Evolutionary conservation across 2,888 invertebrate genomes (phyloP).

Genomic region (Caenorhabditis afra): DNA sequence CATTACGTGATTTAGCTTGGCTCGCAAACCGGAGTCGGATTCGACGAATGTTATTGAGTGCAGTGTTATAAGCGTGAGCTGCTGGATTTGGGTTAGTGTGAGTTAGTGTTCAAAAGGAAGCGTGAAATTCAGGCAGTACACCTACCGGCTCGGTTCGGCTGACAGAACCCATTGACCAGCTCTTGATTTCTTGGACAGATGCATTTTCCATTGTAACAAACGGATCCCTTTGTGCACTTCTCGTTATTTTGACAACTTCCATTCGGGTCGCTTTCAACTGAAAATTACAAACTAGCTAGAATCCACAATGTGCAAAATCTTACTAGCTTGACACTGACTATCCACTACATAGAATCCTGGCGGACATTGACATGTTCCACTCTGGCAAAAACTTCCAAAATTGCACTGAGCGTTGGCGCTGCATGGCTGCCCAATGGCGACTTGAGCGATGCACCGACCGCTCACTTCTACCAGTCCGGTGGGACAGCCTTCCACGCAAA

Average conservation of each 20-base stretch:
- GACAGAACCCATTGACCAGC: slow-evolving; percentile 75
- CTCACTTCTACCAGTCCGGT: slow-evolving; percentile 76
- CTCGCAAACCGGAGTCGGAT: slow-evolving; percentile 54
- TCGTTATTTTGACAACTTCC: slow-evolving; percentile 66
- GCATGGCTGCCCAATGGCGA: slow-evolving; percentile 75
- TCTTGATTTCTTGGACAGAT: slow-evolving; percentile 60
- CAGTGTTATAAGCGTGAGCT: slow-evolving; percentile 52
- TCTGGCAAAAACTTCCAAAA: slow-evolving; percentile 76
- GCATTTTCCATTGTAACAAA: slow-evolving; percentile 76
- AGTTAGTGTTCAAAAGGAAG: no score
- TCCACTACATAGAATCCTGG: slow-evolving; percentile 59
- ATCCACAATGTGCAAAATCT: slow-evolving; percentile 2
- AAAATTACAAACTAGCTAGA: neutral
- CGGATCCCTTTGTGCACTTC: slow-evolving; percentile 76
- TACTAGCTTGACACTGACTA: slow-evolving; percentile 48
- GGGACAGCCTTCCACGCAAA: slow-evolving; percentile 76
- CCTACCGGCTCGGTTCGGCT: slow-evolving; percentile 78
- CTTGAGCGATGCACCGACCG: slow-evolving; percentile 76
- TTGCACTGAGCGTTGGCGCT: slow-evolving; percentile 79
- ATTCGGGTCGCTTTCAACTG: slow-evolving; percentile 67
- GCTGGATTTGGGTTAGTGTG: slow-evolving; percentile 31
- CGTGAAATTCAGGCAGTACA: neutral
- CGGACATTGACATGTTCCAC: slow-evolving; percentile 65
- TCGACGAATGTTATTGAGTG: slow-evolving; percentile 53
- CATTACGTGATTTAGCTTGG: slow-evolving; percentile 50